phyloP scores from a whole-genome alignment of 2,888 invertebrate genomes.

The Margaritifera margaritifera region DNA sequence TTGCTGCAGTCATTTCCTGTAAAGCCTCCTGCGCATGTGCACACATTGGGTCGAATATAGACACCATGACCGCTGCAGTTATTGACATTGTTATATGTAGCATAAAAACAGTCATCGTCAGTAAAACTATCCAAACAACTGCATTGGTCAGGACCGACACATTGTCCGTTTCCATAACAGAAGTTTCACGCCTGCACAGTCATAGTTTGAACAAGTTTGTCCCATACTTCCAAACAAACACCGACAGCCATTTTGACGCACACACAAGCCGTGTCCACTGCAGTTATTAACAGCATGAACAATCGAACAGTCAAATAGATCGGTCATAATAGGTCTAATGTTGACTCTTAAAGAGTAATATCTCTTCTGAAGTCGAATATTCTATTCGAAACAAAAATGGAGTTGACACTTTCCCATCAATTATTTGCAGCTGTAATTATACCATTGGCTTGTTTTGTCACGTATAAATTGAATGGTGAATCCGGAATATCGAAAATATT shows the following conservation, averaged over 20 bases:
- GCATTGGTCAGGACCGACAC: constrained; percentile 42
- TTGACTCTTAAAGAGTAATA: constrained; percentile 10
- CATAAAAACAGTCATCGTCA: constrained; percentile 25
- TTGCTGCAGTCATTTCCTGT: constrained; percentile 10
- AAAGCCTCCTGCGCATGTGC: constrained; percentile 13
- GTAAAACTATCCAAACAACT: constrained; percentile 36
- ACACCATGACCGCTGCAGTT: constrained; percentile 19
- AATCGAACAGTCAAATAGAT: not conserved
- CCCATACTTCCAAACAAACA: constrained; percentile 32
- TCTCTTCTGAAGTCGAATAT: constrained; percentile 24
- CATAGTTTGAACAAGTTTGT: constrained; percentile 21
- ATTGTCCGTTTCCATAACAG: constrained; percentile 40
- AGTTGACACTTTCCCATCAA: constrained; percentile 34
- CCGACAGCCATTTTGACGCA: constrained; percentile 29
- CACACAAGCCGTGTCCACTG: constrained; percentile 32
- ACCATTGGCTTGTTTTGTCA: constrained; percentile 11
- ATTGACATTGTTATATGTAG: constrained; percentile 16
- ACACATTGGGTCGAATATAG: constrained; percentile 23
- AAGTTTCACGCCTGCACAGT: constrained; percentile 30
- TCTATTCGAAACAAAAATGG: constrained; percentile 5
- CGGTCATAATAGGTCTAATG: constrained; percentile 23
- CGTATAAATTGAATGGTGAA: constrained; percentile 28
- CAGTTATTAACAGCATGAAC: constrained; percentile 24
- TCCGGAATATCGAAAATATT: constrained; percentile 35
- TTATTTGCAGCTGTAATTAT: constrained; percentile 23